Evolutionary conservation across 2,113 vertebrate species (phyloP).

Genomic region (Opisthocomus hoazin): DNA sequence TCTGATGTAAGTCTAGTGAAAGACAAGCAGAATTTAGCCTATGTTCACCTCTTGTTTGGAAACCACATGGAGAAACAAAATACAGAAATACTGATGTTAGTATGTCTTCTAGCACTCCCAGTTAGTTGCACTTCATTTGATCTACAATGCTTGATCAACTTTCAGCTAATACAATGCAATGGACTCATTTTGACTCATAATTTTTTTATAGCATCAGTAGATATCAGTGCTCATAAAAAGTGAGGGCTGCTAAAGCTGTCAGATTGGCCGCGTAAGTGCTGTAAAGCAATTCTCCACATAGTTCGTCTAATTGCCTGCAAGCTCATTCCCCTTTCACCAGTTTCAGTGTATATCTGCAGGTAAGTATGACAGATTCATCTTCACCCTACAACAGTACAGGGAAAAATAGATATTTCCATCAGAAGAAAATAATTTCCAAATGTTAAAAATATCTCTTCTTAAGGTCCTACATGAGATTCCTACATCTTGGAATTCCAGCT

Average conservation of each 20-base stretch:
- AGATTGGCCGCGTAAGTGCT: background rate
- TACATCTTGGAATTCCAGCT: background rate
- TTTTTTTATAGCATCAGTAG: background rate
- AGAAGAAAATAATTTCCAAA: background rate
- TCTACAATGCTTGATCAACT: background rate
- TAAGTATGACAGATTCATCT: background rate
- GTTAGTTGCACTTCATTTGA: background rate
- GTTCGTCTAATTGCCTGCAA: background rate
- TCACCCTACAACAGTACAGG: background rate
- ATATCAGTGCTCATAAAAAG: background rate
- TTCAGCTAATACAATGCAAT: background rate
- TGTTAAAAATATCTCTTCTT: background rate
- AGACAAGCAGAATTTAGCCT: background rate
- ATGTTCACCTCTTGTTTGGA: background rate
- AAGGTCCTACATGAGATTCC: too few relatives aligned
- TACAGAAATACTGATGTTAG: background rate
- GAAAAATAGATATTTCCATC: background rate
- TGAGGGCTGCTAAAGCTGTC: background rate
- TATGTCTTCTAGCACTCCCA: background rate
- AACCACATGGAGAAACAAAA: background rate
- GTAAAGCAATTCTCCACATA: background rate
- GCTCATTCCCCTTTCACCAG: background rate
- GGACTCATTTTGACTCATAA: background rate
- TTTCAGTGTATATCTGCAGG: background rate
- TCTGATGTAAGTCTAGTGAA: background rate